A percentile compares a stretch with the other conserved stretches of the same genome.
Conservation (phyloP, 2,888 invertebrate species). For the Pollenia labialis region DNA sequence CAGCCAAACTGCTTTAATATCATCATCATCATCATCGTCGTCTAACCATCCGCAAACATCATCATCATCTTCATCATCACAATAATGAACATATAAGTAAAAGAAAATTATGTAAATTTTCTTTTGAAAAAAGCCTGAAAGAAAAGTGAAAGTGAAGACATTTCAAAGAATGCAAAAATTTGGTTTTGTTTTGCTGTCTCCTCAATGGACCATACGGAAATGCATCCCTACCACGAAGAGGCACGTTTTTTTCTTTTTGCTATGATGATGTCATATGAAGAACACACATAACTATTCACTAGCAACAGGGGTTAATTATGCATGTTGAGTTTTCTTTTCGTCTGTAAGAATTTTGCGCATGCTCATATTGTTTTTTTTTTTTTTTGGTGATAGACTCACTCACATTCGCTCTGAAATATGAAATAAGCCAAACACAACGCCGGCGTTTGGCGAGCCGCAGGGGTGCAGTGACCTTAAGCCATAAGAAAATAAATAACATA, state of each 20-base stretch:
- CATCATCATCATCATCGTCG: conserved; percentile 23
- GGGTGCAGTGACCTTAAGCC: conserved; percentile 69
- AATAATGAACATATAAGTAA: neutral
- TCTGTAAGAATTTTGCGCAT: conserved; percentile 38
- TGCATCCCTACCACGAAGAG: conserved; percentile 23
- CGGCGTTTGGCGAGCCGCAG: conserved; percentile 45
- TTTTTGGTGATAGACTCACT: neutral
- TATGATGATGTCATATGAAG: conserved; percentile 27
- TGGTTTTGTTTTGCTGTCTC: conserved; percentile 24
- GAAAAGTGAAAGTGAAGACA: conserved; percentile 67
- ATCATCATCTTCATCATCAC: conserved; percentile 7
- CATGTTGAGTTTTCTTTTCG: conserved; percentile 9
- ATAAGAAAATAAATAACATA: conserved; percentile 28
- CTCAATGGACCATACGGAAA: conserved; percentile 47
- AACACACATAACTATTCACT: conserved; percentile 17
- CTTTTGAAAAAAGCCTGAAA: conserved; percentile 33
- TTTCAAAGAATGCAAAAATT: conserved; percentile 62
- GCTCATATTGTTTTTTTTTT: neutral
- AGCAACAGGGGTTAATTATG: conserved; percentile 66
- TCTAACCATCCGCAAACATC: conserved; percentile 29
- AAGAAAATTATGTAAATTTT: conserved; percentile 69
- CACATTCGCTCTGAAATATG: neutral
- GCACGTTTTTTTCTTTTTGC: conserved; percentile 37
- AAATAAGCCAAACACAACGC: conserved; percentile 7
- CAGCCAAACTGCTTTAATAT: conserved; percentile 5